phyloP scores from a whole-genome alignment of 2,888 invertebrate genomes.

The Amblyjoppa fuscipennis region DNA sequence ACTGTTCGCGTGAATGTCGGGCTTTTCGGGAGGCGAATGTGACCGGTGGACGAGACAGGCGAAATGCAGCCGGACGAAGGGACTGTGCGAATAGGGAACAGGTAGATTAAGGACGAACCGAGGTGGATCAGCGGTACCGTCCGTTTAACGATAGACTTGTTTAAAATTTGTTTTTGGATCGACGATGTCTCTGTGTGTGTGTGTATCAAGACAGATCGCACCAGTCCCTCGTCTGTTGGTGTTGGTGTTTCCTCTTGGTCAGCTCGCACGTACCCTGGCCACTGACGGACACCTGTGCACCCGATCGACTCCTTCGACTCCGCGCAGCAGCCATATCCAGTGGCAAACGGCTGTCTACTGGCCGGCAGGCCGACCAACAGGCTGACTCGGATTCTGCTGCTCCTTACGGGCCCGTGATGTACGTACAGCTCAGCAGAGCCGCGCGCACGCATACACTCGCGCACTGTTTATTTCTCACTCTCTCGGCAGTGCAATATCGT shows the following conservation, averaged over 20 bases:
- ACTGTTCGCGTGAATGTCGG: neutral
- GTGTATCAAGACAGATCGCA: slow-evolving; percentile 59
- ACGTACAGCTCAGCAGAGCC: neutral
- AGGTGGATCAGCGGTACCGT: neutral
- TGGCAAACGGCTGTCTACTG: slow-evolving; percentile 65
- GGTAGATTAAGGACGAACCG: neutral
- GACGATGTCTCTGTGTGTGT: slow-evolving; percentile 7
- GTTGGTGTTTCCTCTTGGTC: slow-evolving; percentile 31
- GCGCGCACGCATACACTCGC: slow-evolving; percentile 10
- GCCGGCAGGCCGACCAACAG: slow-evolving; percentile 48
- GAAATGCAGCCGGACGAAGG: neutral
- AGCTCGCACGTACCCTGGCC: slow-evolving; percentile 43
- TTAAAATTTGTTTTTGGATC: slow-evolving; percentile 34
- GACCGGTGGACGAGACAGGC: neutral
- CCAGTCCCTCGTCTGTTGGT: slow-evolving; percentile 7
- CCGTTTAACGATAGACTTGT: neutral
- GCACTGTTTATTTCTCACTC: slow-evolving; percentile 1
- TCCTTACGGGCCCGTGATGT: slow-evolving; percentile 8
- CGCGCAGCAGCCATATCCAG: slow-evolving; percentile 68
- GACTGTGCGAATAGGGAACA: neutral
- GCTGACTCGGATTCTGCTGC: slow-evolving; percentile 15
- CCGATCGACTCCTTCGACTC: slow-evolving; percentile 63
- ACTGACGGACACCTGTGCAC: slow-evolving; percentile 70
- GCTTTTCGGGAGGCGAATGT: neutral
- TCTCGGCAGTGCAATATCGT: neutral